Conservation (phyloP, 2,888 invertebrate genomes). For the Erynnis tages region DNA sequence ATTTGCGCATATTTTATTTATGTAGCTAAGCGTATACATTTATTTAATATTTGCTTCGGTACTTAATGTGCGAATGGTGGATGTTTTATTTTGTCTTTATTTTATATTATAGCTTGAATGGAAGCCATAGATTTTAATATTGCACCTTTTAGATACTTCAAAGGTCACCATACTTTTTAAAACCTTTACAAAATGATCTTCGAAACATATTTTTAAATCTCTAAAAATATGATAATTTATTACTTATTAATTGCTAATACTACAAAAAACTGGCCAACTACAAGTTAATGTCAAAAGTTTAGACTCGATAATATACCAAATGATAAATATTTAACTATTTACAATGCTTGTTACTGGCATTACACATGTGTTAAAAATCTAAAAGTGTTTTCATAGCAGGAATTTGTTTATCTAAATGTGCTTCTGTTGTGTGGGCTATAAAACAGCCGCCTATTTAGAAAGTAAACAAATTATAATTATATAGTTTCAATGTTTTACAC, state of each 20-base stretch:
- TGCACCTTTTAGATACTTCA: too few species aligned
- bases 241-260: too few species aligned
- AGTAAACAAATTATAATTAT: conserved; percentile 33
- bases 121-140: too few species aligned
- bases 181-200: too few species aligned
- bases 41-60: too few species aligned
- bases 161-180: too few species aligned
- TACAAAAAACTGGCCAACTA: not conserved
- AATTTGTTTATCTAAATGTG: conserved; percentile 12
- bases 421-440: conserved; percentile 8
- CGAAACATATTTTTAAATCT: too few species aligned
- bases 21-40: too few species aligned
- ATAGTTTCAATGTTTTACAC: conserved; percentile 33
- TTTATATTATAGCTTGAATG: too few species aligned
- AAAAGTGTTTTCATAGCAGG: conserved; percentile 12
- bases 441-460: conserved; percentile 20
- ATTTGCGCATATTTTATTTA: too few species aligned
- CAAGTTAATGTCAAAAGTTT: not conserved
- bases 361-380: conserved; percentile 1
- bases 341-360: not conserved
- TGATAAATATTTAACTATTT: not conserved
- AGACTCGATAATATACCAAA: not conserved
- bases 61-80: too few species aligned
- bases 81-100: too few species aligned
- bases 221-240: not conserved